Base-by-base conservation (phyloP, 2,888 invertebrate species). In the Lepeophtheirus nordmannii region DNA sequence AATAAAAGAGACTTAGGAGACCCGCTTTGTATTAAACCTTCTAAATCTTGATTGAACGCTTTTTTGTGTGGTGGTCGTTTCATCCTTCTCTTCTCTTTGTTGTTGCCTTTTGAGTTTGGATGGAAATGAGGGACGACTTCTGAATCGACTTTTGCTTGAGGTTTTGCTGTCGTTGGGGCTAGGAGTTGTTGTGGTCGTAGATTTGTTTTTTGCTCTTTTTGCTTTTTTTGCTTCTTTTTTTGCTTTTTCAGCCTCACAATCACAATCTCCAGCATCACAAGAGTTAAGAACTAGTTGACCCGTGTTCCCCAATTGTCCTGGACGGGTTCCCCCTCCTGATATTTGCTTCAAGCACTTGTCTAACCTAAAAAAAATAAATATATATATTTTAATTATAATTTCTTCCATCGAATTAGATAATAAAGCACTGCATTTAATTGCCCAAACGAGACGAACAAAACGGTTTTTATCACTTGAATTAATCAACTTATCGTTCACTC, bases 271-370 rank as follows among this genome's bases (percentile, higher is more conserved):
- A 20, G 10, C 12, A 17, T 62, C 40, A 30, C 64, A 64, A 10
- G 46, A 22, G 1, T 46, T 64, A 22, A 64, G 64, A 23, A 64
- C 64, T 23, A 64, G 39, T 23, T 56, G 53, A 23, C 64, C 64
- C 14, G 64, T 64, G 37, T 57, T 37, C 53, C 65, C 65, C 65
- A 65, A 20, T 20, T 65, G 58, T 22, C 58, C 58, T 17, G 65
- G 65, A 14, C 65, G 56, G 38, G 17, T 58, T 39, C 40, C 62
- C 3, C 22, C 17, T 23, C 65, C 65, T n/a, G 56, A 22, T n/a
- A 65, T 23, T 39, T 65, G 65, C 3, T 22, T 30, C 39, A 65
- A 56, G 39, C 65, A 65, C 12, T 58, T 58, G 2, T 39, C 39
- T 39, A 53, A 58, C 58, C 65, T 65, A 11, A n/a, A 62, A 67